Conservation (phyloP, 2,797 vertebrate species). For the Myoxocephalus aenaeus region DNA sequence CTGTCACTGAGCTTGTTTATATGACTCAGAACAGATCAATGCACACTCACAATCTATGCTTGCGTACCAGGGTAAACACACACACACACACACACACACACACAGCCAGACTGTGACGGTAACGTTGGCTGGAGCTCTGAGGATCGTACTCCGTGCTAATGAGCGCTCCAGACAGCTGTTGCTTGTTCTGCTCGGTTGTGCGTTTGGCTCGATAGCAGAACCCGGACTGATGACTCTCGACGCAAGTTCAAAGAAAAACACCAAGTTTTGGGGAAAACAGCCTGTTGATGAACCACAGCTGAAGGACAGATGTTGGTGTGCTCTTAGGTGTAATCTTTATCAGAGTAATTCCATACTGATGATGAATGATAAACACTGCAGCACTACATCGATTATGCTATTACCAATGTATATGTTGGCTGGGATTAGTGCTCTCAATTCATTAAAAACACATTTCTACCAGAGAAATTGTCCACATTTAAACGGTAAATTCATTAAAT, state of each 20-base stretch:
- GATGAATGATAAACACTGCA: neutral
- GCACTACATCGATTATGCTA: neutral
- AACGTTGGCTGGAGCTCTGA: constrained; percentile 57
- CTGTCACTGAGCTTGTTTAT: constrained; percentile 75
- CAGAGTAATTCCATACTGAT: neutral
- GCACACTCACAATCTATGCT: constrained; percentile 34
- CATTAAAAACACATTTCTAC: neutral
- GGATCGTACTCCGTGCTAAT: constrained; percentile 72
- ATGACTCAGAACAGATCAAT: constrained; percentile 66
- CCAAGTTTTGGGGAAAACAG: constrained; percentile 4
- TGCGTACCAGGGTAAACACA: neutral
- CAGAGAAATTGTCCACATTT: neutral
- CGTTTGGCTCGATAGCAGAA: constrained; percentile 26
- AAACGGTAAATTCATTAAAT: neutral
- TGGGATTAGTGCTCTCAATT: neutral
- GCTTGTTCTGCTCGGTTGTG: constrained; percentile 52
- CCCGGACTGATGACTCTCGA: constrained; percentile 24
- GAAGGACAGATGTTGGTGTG: neutral
- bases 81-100: constrained; percentile 14
- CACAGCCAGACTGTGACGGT: constrained; percentile 38
- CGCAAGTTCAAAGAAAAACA: constrained; percentile 18
- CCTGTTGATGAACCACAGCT: neutral
- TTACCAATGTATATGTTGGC: neutral
- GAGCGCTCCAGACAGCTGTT: constrained; percentile 76
- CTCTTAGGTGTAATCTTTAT: neutral